Conservation (phyloP, 1,140 invertebrate species). For the Drosophila obscura region DNA sequence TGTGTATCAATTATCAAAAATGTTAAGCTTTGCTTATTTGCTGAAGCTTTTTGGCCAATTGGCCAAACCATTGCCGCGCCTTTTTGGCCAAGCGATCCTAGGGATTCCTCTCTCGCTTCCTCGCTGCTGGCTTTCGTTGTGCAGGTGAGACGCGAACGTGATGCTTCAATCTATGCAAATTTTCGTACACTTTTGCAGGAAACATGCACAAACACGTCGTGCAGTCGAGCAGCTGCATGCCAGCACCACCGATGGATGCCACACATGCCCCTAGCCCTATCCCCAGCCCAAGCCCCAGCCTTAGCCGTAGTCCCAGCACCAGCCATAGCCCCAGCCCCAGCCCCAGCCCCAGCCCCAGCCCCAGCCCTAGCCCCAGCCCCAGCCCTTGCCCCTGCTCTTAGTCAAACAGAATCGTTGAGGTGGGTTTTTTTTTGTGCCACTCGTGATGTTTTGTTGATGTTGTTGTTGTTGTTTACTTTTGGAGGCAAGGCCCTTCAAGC, state of each 20-base stretch:
- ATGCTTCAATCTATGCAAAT: slow-evolving; percentile 60
- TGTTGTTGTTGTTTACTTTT: slow-evolving; percentile 49
- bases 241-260: too few relatives aligned
- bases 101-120: background rate
- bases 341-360: background rate
- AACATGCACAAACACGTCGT: slow-evolving; percentile 47
- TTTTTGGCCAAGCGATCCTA: background rate
- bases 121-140: background rate
- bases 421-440: slow-evolving; percentile 31
- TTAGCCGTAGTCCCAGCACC: background rate
- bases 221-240: slow-evolving; percentile 9
- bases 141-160: slow-evolving; percentile 36
- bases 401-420: slow-evolving; percentile 52
- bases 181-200: slow-evolving; percentile 44
- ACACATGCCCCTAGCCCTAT: too few relatives aligned
- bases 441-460: slow-evolving; percentile 24
- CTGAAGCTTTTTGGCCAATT: too few relatives aligned
- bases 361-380: too few relatives aligned
- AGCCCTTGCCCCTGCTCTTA: background rate
- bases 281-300: background rate
- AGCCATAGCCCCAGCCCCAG: background rate
- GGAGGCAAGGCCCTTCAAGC: slow-evolving; percentile 41
- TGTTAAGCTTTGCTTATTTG: too few relatives aligned
- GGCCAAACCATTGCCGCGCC: too few relatives aligned
- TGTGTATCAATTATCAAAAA: too few relatives aligned